Evolutionary conservation across 2,797 vertebrate genomes (phyloP).

Genomic region (Synaphobranchus kaupii): DNA sequence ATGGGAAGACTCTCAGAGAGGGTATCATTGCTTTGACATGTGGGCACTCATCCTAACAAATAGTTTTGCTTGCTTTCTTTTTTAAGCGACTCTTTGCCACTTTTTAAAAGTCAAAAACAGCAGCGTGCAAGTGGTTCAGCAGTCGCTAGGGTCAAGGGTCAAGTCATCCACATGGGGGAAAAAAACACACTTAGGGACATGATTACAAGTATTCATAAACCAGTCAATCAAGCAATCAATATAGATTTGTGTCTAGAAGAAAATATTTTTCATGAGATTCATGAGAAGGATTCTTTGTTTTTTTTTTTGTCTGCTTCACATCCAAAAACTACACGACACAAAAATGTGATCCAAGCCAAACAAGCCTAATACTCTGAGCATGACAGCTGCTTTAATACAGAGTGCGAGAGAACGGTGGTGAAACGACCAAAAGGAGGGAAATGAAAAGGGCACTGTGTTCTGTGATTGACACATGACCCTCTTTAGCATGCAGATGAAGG

Average conservation of each 20-base stretch:
- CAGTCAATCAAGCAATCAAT: not conserved
- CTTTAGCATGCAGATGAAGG: not conserved
- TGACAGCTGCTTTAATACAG: conserved; percentile 16
- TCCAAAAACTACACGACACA: not conserved
- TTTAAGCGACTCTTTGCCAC: not conserved
- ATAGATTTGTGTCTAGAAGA: not conserved
- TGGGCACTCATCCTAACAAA: not conserved
- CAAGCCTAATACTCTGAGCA: not conserved
- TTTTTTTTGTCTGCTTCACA: not conserved
- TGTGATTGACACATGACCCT: not conserved
- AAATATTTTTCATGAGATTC: not conserved
- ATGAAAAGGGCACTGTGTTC: not conserved
- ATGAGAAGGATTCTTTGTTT: not conserved
- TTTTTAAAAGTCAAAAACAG: not conserved
- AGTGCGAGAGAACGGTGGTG: not conserved
- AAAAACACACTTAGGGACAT: not conserved
- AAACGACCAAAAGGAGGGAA: not conserved
- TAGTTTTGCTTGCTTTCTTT: not conserved
- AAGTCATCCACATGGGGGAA: not conserved
- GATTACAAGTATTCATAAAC: not conserved
- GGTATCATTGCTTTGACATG: not conserved
- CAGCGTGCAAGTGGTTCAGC: not conserved
- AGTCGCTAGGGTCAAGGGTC: not conserved
- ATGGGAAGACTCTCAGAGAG: not conserved
- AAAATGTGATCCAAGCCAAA: not conserved